A percentile compares a stretch with the other conserved stretches of the same genome.
Evolutionary conservation across 35 echinoderm and acorn worm genomes (phyloP).

Genomic region (Holothuria glaberrima): DNA sequence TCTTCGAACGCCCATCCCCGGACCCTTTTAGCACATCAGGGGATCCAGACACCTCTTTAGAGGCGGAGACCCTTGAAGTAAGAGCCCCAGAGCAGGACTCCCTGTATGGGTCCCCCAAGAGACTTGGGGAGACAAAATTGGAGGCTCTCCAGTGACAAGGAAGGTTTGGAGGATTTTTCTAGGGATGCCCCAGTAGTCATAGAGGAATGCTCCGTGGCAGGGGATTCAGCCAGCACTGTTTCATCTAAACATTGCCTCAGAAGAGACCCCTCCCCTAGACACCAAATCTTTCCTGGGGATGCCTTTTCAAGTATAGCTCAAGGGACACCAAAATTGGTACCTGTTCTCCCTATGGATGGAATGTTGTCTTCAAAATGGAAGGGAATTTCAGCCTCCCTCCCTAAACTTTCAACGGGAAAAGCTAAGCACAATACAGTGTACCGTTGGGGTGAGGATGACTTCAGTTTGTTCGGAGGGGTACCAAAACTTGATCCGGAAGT

Average conservation of each 20-base stretch:
- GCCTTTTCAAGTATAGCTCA: not conserved
- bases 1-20: not conserved
- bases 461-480: not conserved
- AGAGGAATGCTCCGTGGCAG: not conserved
- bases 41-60: not conserved
- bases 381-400: no score
- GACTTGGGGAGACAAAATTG: conserved; percentile 8
- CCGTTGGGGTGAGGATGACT: not conserved
- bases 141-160: not conserved
- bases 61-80: not conserved
- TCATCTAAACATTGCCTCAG: not conserved
- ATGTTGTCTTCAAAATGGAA: not conserved
- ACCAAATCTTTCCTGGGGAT: not conserved
- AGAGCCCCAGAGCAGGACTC: conserved; percentile 8
- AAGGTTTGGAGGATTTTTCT: not conserved
- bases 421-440: not conserved
- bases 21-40: not conserved
- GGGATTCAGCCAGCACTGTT: not conserved
- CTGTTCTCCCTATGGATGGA: not conserved
- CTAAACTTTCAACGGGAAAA: not conserved
- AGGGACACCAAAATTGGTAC: no score
- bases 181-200: not conserved
- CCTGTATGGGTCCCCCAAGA: not conserved
- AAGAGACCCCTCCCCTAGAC: not conserved
- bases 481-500: conserved; percentile 2